These are phyloP conservation scores for Lophochroa leadbeateri DNA, from an alignment of 2,113 vertebrate species.

Conservation along the genomic window DNA sequence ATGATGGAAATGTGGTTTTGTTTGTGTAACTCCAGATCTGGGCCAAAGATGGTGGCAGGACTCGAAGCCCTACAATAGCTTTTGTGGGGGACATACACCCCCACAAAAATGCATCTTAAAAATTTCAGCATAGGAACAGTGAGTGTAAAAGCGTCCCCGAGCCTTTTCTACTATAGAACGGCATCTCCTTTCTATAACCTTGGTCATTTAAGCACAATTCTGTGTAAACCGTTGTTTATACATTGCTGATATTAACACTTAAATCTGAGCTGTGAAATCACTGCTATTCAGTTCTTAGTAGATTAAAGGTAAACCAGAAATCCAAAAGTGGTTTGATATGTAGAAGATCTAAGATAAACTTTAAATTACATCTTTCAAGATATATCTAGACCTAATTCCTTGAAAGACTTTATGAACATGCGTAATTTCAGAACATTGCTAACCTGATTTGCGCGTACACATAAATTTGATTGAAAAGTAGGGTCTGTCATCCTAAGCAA, in stretches of 20 bases:
- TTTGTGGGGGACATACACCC: neutral
- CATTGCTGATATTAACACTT: neutral
- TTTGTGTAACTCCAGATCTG: neutral
- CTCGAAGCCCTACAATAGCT: neutral
- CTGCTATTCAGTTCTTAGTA: neutral
- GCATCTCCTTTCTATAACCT: neutral
- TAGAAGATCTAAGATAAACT: neutral
- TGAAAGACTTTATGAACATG: neutral
- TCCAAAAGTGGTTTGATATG: neutral
- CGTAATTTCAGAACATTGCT: neutral
- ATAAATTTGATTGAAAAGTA: neutral
- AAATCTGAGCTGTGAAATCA: neutral
- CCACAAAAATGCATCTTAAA: fast-evolving
- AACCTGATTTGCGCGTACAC: neutral
- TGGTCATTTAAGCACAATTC: neutral
- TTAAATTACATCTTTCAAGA: neutral
- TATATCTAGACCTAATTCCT: neutral
- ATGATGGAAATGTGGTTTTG: neutral
- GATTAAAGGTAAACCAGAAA: neutral
- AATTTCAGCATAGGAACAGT: neutral
- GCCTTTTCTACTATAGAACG: neutral
- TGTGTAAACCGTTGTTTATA: neutral
- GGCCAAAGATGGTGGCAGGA: neutral
- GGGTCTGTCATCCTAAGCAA: neutral
- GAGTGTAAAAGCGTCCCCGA: neutral